These are phyloP conservation scores for Caenorhabditis briggsae DNA, from an alignment of 1,140 invertebrate species.

Conservation along the genomic window DNA sequence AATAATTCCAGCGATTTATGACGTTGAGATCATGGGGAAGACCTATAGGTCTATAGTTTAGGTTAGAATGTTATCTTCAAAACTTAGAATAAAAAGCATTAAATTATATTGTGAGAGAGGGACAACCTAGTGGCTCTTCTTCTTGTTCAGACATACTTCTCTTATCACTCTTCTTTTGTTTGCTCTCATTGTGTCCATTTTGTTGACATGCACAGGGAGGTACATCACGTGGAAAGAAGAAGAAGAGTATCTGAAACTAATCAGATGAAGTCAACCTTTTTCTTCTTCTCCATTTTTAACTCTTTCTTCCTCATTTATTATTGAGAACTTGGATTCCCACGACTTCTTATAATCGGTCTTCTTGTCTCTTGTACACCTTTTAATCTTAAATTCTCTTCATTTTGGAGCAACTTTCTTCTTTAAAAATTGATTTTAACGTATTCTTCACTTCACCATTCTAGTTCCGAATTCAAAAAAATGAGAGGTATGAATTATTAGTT, in stretches of 20 bases:
- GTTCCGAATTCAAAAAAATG: background rate
- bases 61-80: background rate
- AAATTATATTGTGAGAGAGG: background rate
- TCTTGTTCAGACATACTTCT: background rate
- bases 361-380: background rate
- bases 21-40: constrained; percentile 10
- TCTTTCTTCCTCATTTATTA: background rate
- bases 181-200: constrained; percentile 13
- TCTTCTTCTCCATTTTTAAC: background rate
- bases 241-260: constrained; percentile 5
- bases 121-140: background rate
- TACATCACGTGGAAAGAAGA: constrained; percentile 33
- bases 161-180: constrained; percentile 11
- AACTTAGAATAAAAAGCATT: background rate
- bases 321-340: constrained; percentile 1
- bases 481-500: background rate
- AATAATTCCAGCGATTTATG: constrained; percentile 14
- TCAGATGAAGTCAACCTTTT: constrained; percentile 10
- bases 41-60: background rate
- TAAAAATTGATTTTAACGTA: background rate
- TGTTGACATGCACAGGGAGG: constrained; percentile 37
- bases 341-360: constrained; percentile 33
- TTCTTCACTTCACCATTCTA: background rate
- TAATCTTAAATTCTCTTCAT: background rate
- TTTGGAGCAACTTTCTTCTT: background rate